Conservation (phyloP, 2,797 vertebrate genomes). For the Enteromius unitaeniatus region DNA sequence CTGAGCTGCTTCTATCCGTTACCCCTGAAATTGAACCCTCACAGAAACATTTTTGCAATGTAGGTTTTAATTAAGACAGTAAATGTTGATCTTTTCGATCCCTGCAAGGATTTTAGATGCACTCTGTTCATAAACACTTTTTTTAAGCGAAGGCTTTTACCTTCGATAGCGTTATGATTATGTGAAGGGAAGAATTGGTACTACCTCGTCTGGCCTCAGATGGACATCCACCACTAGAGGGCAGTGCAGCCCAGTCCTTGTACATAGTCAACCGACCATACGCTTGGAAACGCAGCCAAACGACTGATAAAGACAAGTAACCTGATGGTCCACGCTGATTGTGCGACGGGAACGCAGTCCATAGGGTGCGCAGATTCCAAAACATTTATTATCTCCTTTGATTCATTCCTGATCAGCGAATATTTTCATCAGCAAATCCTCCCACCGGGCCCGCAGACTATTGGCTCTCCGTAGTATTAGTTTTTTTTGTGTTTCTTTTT, state of each 20-base stretch:
- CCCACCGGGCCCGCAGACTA: slow-evolving; percentile 70
- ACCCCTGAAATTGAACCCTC: background rate
- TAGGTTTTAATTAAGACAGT: background rate
- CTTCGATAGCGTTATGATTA: background rate
- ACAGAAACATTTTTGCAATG: background rate
- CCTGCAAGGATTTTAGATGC: background rate
- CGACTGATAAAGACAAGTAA: slow-evolving; percentile 76
- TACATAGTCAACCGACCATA: slow-evolving; percentile 37
- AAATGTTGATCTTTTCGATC: background rate
- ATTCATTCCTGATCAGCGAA: slow-evolving; percentile 81
- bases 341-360: slow-evolving; percentile 68
- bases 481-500: slow-evolving; percentile 74
- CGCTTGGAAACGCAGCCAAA: slow-evolving; percentile 69
- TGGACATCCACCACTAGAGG: slow-evolving; percentile 74
- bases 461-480: slow-evolving; percentile 58
- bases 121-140: background rate
- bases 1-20: background rate
- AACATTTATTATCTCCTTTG: slow-evolving; percentile 81
- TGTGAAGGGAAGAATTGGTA: background rate
- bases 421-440: slow-evolving; percentile 79
- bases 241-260: slow-evolving; percentile 80
- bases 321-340: slow-evolving; percentile 75
- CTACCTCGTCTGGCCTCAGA: background rate
- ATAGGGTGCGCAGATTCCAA: slow-evolving; percentile 78
- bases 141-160: background rate